Evolutionary conservation across 2,113 vertebrate species (phyloP), one percentile per base, ranked within the genome.

Genomic region (Morone saxatilis): DNA sequence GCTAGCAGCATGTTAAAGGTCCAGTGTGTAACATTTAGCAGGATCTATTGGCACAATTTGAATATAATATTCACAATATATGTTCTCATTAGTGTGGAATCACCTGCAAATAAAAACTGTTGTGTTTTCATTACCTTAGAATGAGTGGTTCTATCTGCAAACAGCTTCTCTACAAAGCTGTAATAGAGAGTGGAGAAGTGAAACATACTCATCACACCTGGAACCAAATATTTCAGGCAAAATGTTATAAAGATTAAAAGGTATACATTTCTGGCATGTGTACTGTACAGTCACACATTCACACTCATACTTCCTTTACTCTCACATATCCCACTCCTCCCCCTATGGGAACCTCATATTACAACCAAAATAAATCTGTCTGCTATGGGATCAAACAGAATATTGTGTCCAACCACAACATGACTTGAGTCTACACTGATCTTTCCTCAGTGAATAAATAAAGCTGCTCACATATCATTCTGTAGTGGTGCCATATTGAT

Each of bases 401-500:
- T 85, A 69, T 61, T n/a, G 69, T 6, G 53, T 73, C 78, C 70
- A 50, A 67, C 62, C 71, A 70, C 72, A 80, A 56, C 79, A 71
- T n/a, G 43, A 62, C 62, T 80, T n/a, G 56, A 76, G 72, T 70
- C 63, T 57, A 67, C 61, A 48, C 59, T 36, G 59, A 83, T 75
- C 78, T 85, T 78, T 57, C 48, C 69, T 82, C 78, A 61, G 12
- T 80, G 76, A 87, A 87, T 88, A 86, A 83, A 77, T 85, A 59
- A 85, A 36, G 11, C 45, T 76, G 66, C 83, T 72, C 67, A 72
- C 70, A 81, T 74, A 53, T 81, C 66, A 69, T 59, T 78, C 70
- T 81, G 70, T 17, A 11, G 43, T 20, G 9, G 16, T 53, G 36
- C 70, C 78, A 84, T n/a, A 45, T 65, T 73, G 61, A 78, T 73